A percentile compares a stretch with the other conserved stretches of the same genome.
Conservation (phyloP, 2,113 vertebrate species). For the Pimephales promelas region DNA sequence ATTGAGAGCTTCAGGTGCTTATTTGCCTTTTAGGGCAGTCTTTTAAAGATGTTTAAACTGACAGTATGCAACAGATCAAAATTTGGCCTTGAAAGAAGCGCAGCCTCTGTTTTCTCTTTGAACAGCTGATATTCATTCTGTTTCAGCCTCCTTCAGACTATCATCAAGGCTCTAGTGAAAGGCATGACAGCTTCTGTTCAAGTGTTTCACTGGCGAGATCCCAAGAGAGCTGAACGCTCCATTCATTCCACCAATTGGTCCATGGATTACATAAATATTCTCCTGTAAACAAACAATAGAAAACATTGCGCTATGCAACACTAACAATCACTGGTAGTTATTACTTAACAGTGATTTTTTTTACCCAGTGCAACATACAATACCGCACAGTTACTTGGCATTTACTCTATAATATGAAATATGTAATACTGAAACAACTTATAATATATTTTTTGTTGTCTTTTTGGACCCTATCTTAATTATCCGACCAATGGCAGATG, state of each 20-base stretch:
- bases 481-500: not conserved
- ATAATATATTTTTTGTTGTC: not conserved
- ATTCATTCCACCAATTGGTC: conserved; percentile 22
- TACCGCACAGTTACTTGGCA: not conserved
- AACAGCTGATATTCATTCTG: conserved; percentile 37
- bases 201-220: conserved; percentile 37
- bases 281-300: not conserved
- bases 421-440: not conserved
- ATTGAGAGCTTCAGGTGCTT: not conserved
- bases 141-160: conserved; percentile 27
- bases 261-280: not conserved
- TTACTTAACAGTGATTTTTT: not conserved
- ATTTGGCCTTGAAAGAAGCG: conserved; percentile 28
- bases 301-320: not conserved
- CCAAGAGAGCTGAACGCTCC: conserved; percentile 33
- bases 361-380: not conserved
- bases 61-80: conserved; percentile 33
- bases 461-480: not conserved
- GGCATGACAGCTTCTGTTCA: conserved; percentile 41
- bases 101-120: conserved; percentile 4
- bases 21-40: not conserved
- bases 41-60: not conserved
- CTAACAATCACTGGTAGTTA: not conserved
- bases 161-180: conserved; percentile 44
- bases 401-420: not conserved